Evolutionary conservation across 2,113 vertebrate species (phyloP), one percentile per base, ranked within the genome.

Genomic region (Dissostichus mawsoni): DNA sequence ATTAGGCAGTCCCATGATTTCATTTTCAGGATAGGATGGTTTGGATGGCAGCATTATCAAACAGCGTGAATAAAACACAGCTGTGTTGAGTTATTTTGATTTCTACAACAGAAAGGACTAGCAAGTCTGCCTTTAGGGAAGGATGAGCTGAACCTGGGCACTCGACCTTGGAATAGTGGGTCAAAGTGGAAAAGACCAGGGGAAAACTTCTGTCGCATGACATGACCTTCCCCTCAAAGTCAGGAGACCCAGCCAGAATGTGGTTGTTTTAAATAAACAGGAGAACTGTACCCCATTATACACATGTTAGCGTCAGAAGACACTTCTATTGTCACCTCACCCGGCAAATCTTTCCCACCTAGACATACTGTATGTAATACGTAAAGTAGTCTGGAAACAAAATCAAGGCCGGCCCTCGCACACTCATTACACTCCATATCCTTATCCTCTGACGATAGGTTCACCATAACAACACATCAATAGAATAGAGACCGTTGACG

Each of bases 21-120:
- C 25, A 67, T 74, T 74, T 73, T 18, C 18, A 51, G 56, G 45
- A 74, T 73, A 45, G 58, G 51, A 53, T 61, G 68, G 44, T 88
- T 74, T 57, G 29, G 20, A 65, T 41, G 33, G 44, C n/a, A 64
- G 45, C 64, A 13, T 55, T 13, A 41, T 66, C 20, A 52, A 79
- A 51, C 11, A 41, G 5, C 17, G 23, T 48, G 23, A 63, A 11
- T 47, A 12, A 25, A 41, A 50, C 9, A 71, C 23, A 25, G 61
- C 29, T 52, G 10, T 36, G 20, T 48, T 48, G 2, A 51, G 47
- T 20, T 10, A 44, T 56, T n/a, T 20, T 23, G 20, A 20, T 56
- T 56, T 11, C 23, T 56, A 20, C n/a, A 11, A 41, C 10, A 11
- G 11, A 62, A 41, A 41, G 11, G 59, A 41, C 59, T n/a, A 23